Percentiles rank a stretch among this genome's conserved stretches.
phyloP scores from a whole-genome alignment of 2,888 invertebrate genomes.

The Troglohyphantes excavatus region DNA sequence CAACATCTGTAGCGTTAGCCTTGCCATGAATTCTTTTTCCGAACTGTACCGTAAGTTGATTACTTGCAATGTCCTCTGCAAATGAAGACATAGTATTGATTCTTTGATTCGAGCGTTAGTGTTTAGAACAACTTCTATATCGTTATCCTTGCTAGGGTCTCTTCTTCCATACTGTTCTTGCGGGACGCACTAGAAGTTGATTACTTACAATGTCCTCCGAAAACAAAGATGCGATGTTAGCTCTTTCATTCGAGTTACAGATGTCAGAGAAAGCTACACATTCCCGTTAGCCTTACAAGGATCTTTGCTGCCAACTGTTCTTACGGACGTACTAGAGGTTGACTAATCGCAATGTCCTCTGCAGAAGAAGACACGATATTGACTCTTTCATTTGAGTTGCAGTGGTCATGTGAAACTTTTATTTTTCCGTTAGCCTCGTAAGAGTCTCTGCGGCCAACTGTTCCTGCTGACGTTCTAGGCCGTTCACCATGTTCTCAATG shows the following conservation, averaged over 20 bases:
- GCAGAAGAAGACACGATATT: conserved; percentile 11
- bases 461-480: conserved; percentile 79
- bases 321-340: conserved; percentile 8
- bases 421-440: conserved; percentile 77
- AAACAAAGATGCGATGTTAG: no score
- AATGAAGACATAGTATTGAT: no score
- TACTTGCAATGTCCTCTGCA: no score
- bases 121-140: no score
- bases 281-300: not conserved
- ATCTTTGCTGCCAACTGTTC: not conserved
- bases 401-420: conserved; percentile 84
- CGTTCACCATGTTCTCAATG: conserved; percentile 80
- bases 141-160: no score
- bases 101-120: no score
- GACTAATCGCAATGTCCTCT: conserved; percentile 36
- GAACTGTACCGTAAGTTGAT: no score
- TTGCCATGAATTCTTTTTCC: no score
- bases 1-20: no score
- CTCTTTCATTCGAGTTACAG: not conserved
- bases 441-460: conserved; percentile 78
- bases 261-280: not conserved
- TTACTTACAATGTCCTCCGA: no score
- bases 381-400: conserved; percentile 29
- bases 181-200: no score
- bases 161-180: no score